These are phyloP conservation scores for Urocynchramus pylzowi DNA, from an alignment of 2,113 vertebrate species.

Conservation along the genomic window DNA sequence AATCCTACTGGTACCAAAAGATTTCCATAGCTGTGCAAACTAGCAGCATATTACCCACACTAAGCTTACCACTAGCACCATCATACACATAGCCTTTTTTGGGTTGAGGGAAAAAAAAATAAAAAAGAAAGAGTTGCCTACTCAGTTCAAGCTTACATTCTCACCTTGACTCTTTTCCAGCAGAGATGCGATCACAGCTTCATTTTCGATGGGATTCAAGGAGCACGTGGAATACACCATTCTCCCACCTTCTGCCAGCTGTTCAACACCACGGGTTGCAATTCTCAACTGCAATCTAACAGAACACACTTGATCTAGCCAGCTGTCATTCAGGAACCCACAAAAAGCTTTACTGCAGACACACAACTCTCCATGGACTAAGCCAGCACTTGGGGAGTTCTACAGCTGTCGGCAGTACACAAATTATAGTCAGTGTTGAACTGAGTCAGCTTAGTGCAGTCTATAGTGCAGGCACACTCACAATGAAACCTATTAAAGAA, in stretches of 20 bases:
- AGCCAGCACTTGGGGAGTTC: not conserved
- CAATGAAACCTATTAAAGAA: not conserved
- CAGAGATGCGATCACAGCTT: conserved; percentile 89
- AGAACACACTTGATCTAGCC: not conserved
- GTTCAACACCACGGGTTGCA: conserved; percentile 90
- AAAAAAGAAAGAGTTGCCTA: not conserved
- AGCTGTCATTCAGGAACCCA: not conserved
- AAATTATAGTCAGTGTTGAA: not conserved
- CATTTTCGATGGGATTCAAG: conserved; percentile 93
- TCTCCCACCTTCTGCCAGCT: conserved; percentile 90
- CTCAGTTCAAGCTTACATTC: not conserved
- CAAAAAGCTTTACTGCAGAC: not conserved
- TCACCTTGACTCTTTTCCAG: conserved; percentile 95
- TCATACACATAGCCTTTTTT: not conserved
- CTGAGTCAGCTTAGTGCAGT: not conserved
- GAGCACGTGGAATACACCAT: conserved; percentile 99
- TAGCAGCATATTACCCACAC: not conserved
- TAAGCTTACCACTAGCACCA: not conserved
- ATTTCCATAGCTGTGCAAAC: not conserved
- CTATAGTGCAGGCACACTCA: not conserved
- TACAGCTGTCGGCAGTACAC: not conserved
- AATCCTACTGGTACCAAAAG: not conserved
- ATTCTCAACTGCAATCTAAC: conserved; percentile 92
- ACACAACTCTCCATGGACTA: not conserved
- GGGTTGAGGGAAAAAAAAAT: not conserved